Evolutionary conservation across 2,113 vertebrate species (phyloP).

Genomic region (Lophura nycthemera): DNA sequence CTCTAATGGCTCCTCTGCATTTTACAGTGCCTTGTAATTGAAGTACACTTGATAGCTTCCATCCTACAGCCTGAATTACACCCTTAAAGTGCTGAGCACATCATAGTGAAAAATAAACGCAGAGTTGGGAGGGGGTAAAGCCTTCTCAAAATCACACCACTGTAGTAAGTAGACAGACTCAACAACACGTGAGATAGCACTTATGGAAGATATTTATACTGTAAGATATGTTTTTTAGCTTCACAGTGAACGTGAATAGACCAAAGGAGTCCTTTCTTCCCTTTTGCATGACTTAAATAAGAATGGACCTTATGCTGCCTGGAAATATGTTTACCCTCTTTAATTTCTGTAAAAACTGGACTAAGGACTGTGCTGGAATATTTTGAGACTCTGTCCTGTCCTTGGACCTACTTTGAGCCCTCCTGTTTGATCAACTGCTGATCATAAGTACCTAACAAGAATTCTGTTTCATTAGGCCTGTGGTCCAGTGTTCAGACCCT

Average conservation of each 20-base stretch:
- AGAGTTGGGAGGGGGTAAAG: neutral
- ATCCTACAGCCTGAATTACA: neutral
- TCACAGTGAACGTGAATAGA: neutral
- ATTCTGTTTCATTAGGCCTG: neutral
- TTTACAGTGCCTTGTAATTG: neutral
- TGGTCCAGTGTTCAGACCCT: neutral
- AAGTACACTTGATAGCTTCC: neutral
- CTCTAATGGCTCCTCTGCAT: neutral
- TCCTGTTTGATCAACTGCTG: neutral
- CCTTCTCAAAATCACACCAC: neutral
- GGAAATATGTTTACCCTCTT: accelerated
- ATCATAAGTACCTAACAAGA: neutral
- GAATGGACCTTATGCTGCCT: neutral
- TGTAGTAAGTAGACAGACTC: neutral
- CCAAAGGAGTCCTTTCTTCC: neutral
- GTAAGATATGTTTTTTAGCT: neutral
- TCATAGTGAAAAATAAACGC: neutral
- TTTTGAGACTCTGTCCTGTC: neutral
- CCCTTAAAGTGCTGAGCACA: neutral
- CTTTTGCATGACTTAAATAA: neutral
- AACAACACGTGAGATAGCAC: neutral
- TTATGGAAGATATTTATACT: neutral
- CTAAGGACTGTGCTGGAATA: neutral
- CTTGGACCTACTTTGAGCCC: neutral
- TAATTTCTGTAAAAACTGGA: neutral